Evolutionary conservation across 2,113 vertebrate genomes (phyloP).

Genomic region (Ochotona princeps): DNA sequence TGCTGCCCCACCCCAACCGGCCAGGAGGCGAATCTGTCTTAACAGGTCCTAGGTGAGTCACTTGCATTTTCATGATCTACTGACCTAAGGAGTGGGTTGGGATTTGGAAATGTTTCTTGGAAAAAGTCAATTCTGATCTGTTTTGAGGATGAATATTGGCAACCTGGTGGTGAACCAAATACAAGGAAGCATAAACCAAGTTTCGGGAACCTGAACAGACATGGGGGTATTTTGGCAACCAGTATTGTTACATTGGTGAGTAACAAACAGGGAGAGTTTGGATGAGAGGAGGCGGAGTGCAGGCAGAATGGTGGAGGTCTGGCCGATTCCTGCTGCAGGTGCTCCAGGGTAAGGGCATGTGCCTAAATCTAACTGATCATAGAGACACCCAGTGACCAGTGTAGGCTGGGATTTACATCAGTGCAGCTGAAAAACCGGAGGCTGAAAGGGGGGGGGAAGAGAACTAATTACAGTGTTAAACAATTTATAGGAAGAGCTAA

Average conservation of each 20-base stretch:
- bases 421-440: neutral
- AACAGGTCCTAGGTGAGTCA: constrained; percentile 4
- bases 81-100: neutral
- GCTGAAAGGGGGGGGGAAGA: neutral
- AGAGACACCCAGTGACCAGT: neutral
- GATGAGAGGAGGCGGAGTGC: neutral
- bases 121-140: constrained; percentile 28
- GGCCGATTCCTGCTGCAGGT: neutral
- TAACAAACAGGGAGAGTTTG: neutral
- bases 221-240: neutral
- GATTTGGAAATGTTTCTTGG: neutral
- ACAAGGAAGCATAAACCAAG: constrained; percentile 4
- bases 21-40: neutral
- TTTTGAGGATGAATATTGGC: neutral
- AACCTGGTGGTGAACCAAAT: neutral
- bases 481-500: neutral
- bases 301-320: neutral
- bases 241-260: neutral
- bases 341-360: neutral
- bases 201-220: neutral
- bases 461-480: constrained; percentile 11
- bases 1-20: neutral
- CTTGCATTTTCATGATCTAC: neutral
- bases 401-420: neutral
- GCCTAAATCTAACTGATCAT: neutral